Evolutionary conservation across 2,113 vertebrate species (phyloP).

Genomic region (Sterrhoptilus dennistouni): DNA sequence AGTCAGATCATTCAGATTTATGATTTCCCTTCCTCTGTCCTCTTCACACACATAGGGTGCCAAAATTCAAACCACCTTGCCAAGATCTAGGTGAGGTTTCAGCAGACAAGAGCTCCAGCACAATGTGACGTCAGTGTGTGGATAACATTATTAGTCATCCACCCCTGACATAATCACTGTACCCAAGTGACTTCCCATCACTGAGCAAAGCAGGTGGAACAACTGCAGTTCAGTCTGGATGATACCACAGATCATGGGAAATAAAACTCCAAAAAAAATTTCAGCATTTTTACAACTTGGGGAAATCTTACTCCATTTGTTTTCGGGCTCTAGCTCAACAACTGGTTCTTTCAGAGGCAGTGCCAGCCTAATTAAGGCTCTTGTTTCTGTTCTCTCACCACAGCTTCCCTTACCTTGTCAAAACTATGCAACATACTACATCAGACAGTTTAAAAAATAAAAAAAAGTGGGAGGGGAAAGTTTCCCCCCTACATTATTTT

Average conservation of each 20-base stretch:
- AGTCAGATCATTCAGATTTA: neutral
- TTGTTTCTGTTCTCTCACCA: neutral
- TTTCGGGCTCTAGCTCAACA: neutral
- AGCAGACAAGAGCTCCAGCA: neutral
- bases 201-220: neutral
- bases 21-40: neutral
- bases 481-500: neutral
- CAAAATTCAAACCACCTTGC: neutral
- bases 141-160: neutral
- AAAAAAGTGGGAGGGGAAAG: neutral
- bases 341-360: neutral
- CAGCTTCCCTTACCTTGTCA: neutral
- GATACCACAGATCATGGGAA: neutral
- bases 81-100: neutral
- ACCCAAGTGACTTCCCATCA: neutral
- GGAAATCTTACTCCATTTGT: neutral
- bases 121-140: fast-evolving
- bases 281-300: neutral
- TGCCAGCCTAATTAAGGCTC: neutral
- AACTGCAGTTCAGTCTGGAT: neutral
- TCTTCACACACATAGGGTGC: neutral
- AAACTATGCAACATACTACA: neutral
- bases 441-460: neutral
- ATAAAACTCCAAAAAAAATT: neutral
- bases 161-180: neutral